phyloP scores from a whole-genome alignment of 23 tunicate genomes.

The Ciona savignyi region DNA sequence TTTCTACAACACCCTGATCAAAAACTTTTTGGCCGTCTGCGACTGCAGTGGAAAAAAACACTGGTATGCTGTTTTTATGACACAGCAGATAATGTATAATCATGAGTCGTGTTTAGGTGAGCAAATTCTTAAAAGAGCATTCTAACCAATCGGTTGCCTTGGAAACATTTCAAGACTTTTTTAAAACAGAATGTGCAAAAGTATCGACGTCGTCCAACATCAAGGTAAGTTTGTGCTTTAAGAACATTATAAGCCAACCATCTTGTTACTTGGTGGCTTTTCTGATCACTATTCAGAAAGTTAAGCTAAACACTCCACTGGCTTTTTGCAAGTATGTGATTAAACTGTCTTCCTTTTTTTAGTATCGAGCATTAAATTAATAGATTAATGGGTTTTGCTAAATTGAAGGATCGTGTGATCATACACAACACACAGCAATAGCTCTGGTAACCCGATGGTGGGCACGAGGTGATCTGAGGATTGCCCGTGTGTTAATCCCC shows the following conservation, averaged over 20 bases:
- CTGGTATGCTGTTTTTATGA: constrained; percentile 12
- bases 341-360: too few relatives aligned
- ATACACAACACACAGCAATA: too few relatives aligned
- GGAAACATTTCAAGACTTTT: constrained; percentile 10
- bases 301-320: background rate
- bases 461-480: too few relatives aligned
- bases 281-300: background rate
- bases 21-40: constrained; percentile 41
- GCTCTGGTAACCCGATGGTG: too few relatives aligned
- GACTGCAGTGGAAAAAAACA: constrained; percentile 57
- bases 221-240: too few relatives aligned
- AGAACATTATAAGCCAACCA: too few relatives aligned
- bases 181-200: constrained; percentile 11
- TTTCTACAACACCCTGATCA: constrained; percentile 69
- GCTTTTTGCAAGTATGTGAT: too few relatives aligned
- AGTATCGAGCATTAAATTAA: too few relatives aligned
- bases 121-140: constrained; percentile 26
- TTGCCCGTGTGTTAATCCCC: too few relatives aligned
- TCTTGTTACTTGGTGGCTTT: background rate
- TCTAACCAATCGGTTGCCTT: background rate
- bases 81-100: background rate
- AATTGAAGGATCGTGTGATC: too few relatives aligned
- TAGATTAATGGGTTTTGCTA: too few relatives aligned
- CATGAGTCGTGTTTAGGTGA: constrained; percentile 10
- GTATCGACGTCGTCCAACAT: background rate